Conservation (phyloP, 2,113 vertebrate species). For the Planiliza haematocheilus region DNA sequence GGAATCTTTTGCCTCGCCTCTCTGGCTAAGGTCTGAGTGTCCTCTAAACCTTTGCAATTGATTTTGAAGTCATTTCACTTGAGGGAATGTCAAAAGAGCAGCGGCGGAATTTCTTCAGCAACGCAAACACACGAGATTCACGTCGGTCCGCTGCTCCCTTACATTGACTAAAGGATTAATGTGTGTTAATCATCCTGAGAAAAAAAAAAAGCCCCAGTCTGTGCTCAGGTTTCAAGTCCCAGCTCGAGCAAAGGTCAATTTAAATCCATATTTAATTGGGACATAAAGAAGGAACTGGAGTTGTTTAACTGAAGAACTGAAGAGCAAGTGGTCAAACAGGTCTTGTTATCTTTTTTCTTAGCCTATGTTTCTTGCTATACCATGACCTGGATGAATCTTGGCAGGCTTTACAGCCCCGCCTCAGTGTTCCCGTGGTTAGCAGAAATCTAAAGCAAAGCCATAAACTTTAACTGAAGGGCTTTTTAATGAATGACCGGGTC, state of each 20-base stretch:
- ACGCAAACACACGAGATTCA: no score
- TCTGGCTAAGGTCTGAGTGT: conserved; percentile 30
- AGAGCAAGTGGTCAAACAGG: no score
- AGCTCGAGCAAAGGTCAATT: neutral
- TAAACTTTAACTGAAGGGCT: conserved; percentile 39
- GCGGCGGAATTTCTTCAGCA: no score
- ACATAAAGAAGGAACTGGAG: no score
- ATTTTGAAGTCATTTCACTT: conserved; percentile 20
- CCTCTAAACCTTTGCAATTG: conserved; percentile 3
- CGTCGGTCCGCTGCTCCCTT: no score
- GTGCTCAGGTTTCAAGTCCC: neutral
- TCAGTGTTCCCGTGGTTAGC: conserved; percentile 2
- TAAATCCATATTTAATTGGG: neutral
- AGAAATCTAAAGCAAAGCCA: conserved; percentile 14
- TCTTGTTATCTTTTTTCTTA: no score
- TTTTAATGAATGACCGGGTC: conserved; percentile 51
- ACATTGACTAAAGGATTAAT: conserved; percentile 18
- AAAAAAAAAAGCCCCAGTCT: conserved; percentile 13
- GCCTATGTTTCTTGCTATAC: no score
- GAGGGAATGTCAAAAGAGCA: neutral
- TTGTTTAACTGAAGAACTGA: neutral
- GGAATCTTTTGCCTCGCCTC: conserved; percentile 26
- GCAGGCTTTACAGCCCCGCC: no score
- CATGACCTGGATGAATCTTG: no score
- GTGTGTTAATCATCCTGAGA: conserved; percentile 17